Conservation (phyloP, 1,140 invertebrate genomes). For the Diploscapter pachys region DNA sequence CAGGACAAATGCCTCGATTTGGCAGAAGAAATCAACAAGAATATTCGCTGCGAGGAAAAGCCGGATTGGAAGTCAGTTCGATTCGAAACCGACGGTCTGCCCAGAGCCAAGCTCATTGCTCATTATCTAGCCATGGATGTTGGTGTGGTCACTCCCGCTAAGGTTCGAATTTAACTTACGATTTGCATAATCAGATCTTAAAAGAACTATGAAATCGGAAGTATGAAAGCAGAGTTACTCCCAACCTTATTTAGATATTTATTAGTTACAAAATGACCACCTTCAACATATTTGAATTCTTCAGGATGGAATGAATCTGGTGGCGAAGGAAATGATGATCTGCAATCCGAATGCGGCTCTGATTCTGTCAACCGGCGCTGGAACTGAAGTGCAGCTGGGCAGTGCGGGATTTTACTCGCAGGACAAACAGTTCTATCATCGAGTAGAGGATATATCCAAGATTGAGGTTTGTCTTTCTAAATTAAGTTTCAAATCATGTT, state of each 20-base stretch:
- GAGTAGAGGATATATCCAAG: constrained; percentile 51
- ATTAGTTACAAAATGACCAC: not conserved
- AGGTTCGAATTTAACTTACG: constrained; percentile 11
- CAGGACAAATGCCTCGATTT: constrained; percentile 54
- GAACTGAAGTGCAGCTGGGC: constrained; percentile 55
- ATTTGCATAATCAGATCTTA: too few species aligned
- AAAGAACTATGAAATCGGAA: too few species aligned
- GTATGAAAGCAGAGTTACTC: too few species aligned
- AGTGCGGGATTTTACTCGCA: constrained; percentile 51
- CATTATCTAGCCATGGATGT: constrained; percentile 58
- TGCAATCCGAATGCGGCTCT: constrained; percentile 55
- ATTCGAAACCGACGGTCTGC: constrained; percentile 57
- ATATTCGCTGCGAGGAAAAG: constrained; percentile 38
- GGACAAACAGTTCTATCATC: constrained; percentile 47
- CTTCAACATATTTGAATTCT: too few species aligned
- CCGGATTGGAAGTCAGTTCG: constrained; percentile 52
- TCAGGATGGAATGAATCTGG: constrained; percentile 55
- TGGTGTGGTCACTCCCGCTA: constrained; percentile 57
- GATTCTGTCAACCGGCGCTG: constrained; percentile 56
- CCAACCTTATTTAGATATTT: not conserved
- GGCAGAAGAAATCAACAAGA: constrained; percentile 50
- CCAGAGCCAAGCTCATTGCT: constrained; percentile 51
- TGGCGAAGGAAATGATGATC: constrained; percentile 56
- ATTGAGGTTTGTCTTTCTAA: constrained; percentile 35
- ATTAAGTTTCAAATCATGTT: not conserved